Evolutionary conservation across 2,888 invertebrate species (phyloP), one percentile per base, ranked within the genome.

Genomic region (Drosophila helvetica): DNA sequence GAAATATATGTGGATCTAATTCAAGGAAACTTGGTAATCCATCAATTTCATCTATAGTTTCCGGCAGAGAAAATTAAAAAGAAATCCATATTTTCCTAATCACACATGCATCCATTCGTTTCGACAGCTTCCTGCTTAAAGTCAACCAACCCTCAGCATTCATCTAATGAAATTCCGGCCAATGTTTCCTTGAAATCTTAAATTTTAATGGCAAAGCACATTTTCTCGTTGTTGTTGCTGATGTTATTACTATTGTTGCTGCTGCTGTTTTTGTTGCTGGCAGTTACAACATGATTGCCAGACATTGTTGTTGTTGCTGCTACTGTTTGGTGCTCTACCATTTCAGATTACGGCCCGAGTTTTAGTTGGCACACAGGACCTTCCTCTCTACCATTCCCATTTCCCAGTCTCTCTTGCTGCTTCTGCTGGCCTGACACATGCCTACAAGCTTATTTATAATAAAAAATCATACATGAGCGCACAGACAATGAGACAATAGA

Each of bases 401-500:
- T 30, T 7, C 30, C 10, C 9, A 3, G 27, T 1, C 27, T 27
- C 27, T 10, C 3, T 3, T 3, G 12, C 33, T 15, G 5, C 33
- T 38, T 5, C 75, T 56, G 48, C 42, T 60, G 54, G 45, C 64
- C 62, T 61, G 78, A 75, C 75, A 88, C 80, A 86, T 77, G 80
- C 88, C 80, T 86, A 80, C 83, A 75, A 78, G 88, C 88, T 78
- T 84, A 78, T 86, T 86, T 84, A 86, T 84, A 83, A 86, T 84
- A 88, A 75, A 75, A 83, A 83, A 88, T 88, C 88, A 88, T 86
- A 88, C 86, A 88, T 80, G 84, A 79, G 74, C 79, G 71, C 86
- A 76, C 81, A 84, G 79, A 84, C 88, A 83, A 83, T 83, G 88
- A 88, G 83, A 83, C 83, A 83, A 88, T 88, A 74, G 80, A 70